A percentile compares a stretch with the other conserved stretches of the same genome.
These are phyloP conservation scores for Colaptes auratus DNA, from an alignment of 2,113 vertebrate genomes.

Conservation along the genomic window DNA sequence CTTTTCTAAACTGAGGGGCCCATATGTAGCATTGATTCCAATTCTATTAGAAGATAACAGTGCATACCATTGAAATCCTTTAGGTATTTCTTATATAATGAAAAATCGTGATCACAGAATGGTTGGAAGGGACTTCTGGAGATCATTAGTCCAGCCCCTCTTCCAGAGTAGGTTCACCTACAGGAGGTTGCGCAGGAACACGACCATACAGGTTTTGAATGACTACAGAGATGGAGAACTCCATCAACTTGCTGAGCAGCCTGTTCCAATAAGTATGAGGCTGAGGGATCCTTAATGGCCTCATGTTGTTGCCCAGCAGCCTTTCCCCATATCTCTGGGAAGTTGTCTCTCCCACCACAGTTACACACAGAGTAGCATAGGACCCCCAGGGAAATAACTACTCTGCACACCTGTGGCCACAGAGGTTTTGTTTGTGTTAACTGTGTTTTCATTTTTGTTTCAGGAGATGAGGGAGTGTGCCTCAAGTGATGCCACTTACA, in stretches of 20 bases:
- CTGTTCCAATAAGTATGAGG: too few species aligned
- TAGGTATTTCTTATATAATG: neutral
- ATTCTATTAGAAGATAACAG: constrained; percentile 19
- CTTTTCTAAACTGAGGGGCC: too few species aligned
- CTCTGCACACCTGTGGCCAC: neutral
- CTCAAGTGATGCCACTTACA: neutral
- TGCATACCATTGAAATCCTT: neutral
- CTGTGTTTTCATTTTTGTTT: neutral
- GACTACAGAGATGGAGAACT: too few species aligned
- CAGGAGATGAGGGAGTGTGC: neutral
- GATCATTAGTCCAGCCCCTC: too few species aligned
- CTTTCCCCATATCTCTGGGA: neutral
- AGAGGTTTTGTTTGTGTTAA: neutral
- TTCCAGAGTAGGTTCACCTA: too few species aligned
- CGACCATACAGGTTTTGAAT: too few species aligned
- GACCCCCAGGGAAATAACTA: neutral
- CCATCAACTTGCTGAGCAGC: too few species aligned
- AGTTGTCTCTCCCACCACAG: neutral
- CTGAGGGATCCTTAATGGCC: neutral
- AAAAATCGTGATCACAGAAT: neutral
- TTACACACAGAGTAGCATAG: neutral
- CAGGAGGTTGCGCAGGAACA: too few species aligned
- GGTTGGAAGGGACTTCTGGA: too few species aligned
- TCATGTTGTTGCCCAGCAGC: neutral
- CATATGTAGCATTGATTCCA: constrained; percentile 30